These are phyloP conservation scores for Schizothorax lantsangensis DNA, from an alignment of 2,797 vertebrate species.

Conservation along the genomic window DNA sequence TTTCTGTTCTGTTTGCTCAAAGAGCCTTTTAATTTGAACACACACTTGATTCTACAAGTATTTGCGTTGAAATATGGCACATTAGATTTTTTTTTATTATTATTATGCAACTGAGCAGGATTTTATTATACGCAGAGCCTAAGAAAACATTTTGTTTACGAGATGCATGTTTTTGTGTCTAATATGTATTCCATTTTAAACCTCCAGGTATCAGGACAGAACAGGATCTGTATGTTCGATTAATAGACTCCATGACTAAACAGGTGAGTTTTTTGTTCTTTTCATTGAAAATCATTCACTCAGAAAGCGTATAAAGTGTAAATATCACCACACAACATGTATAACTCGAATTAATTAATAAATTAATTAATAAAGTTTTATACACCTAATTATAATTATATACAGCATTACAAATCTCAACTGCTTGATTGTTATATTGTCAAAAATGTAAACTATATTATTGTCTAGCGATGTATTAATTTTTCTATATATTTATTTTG, in stretches of 20 bases:
- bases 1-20: conserved; percentile 35
- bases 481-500: not conserved
- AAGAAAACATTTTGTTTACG: not conserved
- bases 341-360: not conserved
- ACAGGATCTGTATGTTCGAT: conserved; percentile 91
- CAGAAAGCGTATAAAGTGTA: not conserved
- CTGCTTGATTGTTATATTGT: not conserved
- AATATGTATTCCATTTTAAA: conserved; percentile 30
- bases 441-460: not conserved
- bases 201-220: conserved; percentile 89
- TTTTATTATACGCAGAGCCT: not conserved
- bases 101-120: not conserved
- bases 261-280: conserved; percentile 78
- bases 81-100: not conserved
- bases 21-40: conserved; percentile 47
- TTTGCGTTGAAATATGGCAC: conserved; percentile 22
- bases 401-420: not conserved
- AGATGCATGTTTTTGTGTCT: conserved; percentile 6
- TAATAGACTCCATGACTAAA: conserved; percentile 97
- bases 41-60: not conserved
- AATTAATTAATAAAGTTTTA: not conserved
- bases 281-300: not conserved
- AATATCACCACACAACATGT: not conserved
- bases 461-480: not conserved
- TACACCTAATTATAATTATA: too few relatives aligned